Evolutionary conservation across 2,888 invertebrate species (phyloP).

Genomic region (Sinodicranocentrus sp.): DNA sequence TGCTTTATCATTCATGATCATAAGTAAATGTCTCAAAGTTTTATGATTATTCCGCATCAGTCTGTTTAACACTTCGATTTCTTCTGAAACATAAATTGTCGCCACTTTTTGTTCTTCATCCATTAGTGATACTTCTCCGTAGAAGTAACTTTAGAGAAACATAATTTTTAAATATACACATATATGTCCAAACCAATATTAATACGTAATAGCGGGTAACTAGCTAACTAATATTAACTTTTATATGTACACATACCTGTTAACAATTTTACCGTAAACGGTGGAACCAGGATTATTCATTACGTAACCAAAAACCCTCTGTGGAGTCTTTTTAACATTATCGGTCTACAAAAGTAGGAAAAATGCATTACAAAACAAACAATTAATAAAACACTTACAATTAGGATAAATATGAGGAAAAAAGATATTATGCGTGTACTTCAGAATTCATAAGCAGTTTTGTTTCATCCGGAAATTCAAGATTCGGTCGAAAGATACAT

Average conservation of each 20-base stretch:
- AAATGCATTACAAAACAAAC: too few species aligned
- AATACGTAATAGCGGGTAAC: too few species aligned
- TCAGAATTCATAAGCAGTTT: constrained; percentile 26
- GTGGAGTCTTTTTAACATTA: background rate
- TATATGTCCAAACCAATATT: too few species aligned
- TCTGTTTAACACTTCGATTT: constrained; percentile 67
- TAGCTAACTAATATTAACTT: background rate
- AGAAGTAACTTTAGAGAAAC: too few species aligned
- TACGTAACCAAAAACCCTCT: constrained; percentile 70
- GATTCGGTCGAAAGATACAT: constrained; percentile 68
- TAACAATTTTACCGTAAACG: constrained; percentile 68
- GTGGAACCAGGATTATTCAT: constrained; percentile 53
- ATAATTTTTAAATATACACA: too few species aligned
- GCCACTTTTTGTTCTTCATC: constrained; percentile 19
- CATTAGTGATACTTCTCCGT: constrained; percentile 68
- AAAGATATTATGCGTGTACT: constrained; percentile 1
- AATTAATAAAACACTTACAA: too few species aligned
- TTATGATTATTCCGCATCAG: constrained; percentile 68
- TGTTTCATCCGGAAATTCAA: constrained; percentile 67
- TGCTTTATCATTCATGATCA: constrained; percentile 62
- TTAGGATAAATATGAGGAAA: background rate
- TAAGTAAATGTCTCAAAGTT: constrained; percentile 67
- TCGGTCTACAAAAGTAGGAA: too few species aligned
- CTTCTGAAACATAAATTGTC: constrained; percentile 70
- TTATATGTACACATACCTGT: constrained; percentile 51